Conservation (phyloP, 2,888 invertebrate genomes). For the Tetragonisca angustula region DNA sequence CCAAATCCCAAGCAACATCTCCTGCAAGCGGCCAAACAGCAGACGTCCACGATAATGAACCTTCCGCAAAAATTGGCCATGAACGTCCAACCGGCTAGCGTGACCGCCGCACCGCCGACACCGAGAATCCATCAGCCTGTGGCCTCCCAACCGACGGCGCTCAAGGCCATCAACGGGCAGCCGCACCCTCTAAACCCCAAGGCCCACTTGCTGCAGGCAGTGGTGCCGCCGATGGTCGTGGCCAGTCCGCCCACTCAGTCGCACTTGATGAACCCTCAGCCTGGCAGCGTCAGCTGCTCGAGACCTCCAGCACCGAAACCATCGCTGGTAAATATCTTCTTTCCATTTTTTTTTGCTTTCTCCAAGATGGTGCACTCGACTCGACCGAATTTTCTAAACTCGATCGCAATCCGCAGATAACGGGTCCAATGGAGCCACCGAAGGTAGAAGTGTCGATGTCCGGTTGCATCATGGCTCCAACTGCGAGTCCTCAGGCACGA, state of each 20-base stretch:
- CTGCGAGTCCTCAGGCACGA: slow-evolving; percentile 85
- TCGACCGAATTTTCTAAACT: no score
- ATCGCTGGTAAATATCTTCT: slow-evolving; percentile 67
- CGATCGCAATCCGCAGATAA: slow-evolving; percentile 67
- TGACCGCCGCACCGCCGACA: slow-evolving; percentile 68
- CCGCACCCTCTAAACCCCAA: slow-evolving; percentile 83
- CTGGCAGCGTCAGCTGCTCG: slow-evolving; percentile 80
- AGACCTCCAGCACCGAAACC: slow-evolving; percentile 77
- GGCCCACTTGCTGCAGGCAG: slow-evolving; percentile 83
- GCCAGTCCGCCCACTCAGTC: slow-evolving; percentile 86
- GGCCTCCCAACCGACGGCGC: slow-evolving; percentile 72
- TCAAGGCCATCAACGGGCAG: slow-evolving; percentile 80
- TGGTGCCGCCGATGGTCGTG: slow-evolving; percentile 85
- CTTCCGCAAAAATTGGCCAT: slow-evolving; percentile 78
- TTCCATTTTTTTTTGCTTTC: background rate
- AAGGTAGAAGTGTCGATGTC: slow-evolving; percentile 86
- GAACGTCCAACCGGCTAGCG: slow-evolving; percentile 75
- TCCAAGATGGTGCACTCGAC: background rate
- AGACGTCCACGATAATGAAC: slow-evolving; percentile 78
- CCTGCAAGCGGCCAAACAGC: slow-evolving; percentile 83
- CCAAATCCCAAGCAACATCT: slow-evolving; percentile 84
- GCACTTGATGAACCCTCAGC: slow-evolving; percentile 83
- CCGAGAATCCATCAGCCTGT: slow-evolving; percentile 77
- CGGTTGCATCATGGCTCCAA: slow-evolving; percentile 86
- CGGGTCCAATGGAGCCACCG: slow-evolving; percentile 85